These are phyloP conservation scores for Lycodopsis pacificus DNA, from an alignment of 2,797 vertebrate genomes.

Conservation along the genomic window DNA sequence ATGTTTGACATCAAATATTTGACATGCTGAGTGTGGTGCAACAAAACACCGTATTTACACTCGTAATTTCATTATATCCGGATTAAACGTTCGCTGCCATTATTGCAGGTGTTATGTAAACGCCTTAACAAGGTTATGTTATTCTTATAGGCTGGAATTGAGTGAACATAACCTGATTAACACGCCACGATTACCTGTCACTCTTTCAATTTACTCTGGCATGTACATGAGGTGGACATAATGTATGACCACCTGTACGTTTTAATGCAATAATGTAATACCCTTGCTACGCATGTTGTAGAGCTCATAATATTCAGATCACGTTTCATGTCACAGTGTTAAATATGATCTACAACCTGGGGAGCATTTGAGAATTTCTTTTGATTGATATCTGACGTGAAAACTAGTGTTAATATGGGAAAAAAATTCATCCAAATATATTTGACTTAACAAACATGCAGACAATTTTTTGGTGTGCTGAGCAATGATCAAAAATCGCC, in stretches of 20 bases:
- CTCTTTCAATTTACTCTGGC: constrained; percentile 22
- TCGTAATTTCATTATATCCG: constrained; percentile 38
- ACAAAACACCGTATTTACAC: constrained; percentile 13
- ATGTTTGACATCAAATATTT: neutral
- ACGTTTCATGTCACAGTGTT: neutral
- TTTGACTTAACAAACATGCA: neutral
- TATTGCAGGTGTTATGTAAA: constrained; percentile 40
- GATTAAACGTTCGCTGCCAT: constrained; percentile 24
- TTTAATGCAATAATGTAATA: neutral
- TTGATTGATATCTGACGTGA: neutral
- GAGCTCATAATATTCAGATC: neutral
- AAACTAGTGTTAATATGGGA: neutral
- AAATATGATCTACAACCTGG: neutral
- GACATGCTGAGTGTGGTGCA: neutral
- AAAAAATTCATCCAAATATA: neutral
- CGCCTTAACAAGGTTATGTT: constrained; percentile 47
- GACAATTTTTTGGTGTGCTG: neutral
- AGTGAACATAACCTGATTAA: constrained; percentile 44
- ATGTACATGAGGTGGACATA: neutral
- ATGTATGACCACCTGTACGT: constrained; percentile 21
- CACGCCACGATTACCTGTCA: constrained; percentile 37
- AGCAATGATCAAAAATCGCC: too few species aligned
- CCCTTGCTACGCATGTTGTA: neutral
- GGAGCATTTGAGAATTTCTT: neutral
- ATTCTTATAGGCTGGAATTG: constrained; percentile 30